Conservation (phyloP, 2,113 vertebrate genomes). For the Pao palembangensis region DNA sequence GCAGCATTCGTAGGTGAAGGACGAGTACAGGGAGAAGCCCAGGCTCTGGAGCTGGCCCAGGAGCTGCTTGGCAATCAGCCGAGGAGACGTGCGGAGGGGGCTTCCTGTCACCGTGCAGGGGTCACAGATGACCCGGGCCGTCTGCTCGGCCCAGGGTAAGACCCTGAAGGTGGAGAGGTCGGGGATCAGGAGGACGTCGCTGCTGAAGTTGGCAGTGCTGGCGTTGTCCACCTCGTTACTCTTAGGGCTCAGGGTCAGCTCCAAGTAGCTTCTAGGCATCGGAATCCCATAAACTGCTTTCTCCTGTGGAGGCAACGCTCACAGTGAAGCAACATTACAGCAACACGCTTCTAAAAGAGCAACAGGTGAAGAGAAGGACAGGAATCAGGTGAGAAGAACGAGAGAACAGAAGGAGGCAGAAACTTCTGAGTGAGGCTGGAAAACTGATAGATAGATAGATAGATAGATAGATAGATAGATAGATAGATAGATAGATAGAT, state of each 20-base stretch:
- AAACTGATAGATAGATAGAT: conserved; percentile 21
- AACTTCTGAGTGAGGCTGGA: background rate
- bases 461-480: background rate
- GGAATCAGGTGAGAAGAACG: no score
- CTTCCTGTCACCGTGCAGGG: conserved; percentile 82
- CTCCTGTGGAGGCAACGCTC: conserved; percentile 73
- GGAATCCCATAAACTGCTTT: conserved; percentile 84
- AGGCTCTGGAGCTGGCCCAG: conserved; percentile 80
- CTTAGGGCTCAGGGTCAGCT: conserved; percentile 82
- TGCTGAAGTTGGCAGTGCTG: conserved; percentile 82
- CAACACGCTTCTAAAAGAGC: no score
- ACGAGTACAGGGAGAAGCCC: conserved; percentile 84
- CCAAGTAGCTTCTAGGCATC: conserved; percentile 90
- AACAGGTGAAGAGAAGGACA: no score
- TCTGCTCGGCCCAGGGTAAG: conserved; percentile 87
- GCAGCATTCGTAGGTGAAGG: conserved; percentile 91
- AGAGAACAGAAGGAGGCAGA: background rate
- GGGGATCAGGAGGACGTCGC: conserved; percentile 87
- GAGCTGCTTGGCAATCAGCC: conserved; percentile 85
- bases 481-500: background rate
- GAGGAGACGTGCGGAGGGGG: conserved; percentile 84
- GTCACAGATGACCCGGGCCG: conserved; percentile 89
- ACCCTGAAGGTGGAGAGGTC: conserved; percentile 85
- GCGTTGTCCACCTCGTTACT: conserved; percentile 84
- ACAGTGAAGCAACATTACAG: background rate